Conservation (phyloP, 2,888 invertebrate genomes). For the Eurois occulta region DNA sequence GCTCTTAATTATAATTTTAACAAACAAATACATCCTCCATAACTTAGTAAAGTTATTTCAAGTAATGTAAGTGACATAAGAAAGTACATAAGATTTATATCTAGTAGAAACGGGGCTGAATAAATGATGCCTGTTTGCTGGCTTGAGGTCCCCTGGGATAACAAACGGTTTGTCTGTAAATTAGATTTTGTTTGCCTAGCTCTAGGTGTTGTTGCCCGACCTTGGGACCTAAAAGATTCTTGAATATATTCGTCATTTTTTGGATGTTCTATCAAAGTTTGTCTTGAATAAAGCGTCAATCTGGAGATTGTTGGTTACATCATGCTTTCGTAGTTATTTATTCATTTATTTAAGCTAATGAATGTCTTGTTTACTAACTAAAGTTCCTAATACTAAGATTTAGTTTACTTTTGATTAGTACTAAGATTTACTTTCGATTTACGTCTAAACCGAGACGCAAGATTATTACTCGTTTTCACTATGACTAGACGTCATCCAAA, state of each 20-base stretch:
- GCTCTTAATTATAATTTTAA: background rate
- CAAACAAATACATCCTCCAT: background rate
- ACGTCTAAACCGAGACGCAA: too few species aligned
- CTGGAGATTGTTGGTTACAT: background rate
- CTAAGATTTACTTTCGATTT: too few species aligned
- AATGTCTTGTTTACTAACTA: background rate
- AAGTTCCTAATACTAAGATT: too few species aligned
- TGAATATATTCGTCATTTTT: slow-evolving; percentile 21
- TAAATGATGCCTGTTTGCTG: slow-evolving; percentile 69
- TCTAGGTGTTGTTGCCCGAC: slow-evolving; percentile 25
- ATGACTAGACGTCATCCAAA: background rate
- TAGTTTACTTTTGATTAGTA: too few species aligned
- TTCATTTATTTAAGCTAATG: background rate
- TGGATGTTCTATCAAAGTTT: background rate
- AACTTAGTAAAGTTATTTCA: slow-evolving; percentile 35
- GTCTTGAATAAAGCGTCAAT: background rate
- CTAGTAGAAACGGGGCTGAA: slow-evolving; percentile 66
- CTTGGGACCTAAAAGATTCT: slow-evolving; percentile 10
- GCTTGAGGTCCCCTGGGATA: slow-evolving; percentile 50
- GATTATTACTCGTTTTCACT: background rate
- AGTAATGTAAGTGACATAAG: slow-evolving; percentile 48
- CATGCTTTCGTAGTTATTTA: background rate
- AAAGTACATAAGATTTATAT: slow-evolving; percentile 67
- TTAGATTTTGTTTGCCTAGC: slow-evolving; percentile 65
- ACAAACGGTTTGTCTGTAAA: slow-evolving; percentile 67